These are phyloP conservation scores for Drosophila antonietae DNA, from an alignment of 2,888 invertebrate species.

Conservation along the genomic window DNA sequence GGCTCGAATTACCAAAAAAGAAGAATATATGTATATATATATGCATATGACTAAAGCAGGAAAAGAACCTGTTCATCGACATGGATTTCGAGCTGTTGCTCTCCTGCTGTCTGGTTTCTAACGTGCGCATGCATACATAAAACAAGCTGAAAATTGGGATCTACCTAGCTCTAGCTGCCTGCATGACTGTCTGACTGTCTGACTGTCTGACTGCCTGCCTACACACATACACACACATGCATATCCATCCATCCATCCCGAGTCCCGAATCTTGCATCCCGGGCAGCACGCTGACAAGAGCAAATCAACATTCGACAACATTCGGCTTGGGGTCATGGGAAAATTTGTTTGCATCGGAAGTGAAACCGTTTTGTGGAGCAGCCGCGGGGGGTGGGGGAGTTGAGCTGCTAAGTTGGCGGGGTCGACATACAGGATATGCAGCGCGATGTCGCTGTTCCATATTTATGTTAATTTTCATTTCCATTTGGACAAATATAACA, in stretches of 20 bases:
- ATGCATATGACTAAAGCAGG: constrained; percentile 50
- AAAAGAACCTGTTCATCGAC: constrained; percentile 71
- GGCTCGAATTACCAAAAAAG: constrained; percentile 68
- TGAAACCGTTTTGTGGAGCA: constrained; percentile 63
- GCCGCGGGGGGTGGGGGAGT: neutral
- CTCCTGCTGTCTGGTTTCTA: constrained; percentile 24
- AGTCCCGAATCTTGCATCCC: neutral
- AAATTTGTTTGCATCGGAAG: constrained; percentile 71
- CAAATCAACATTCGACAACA: constrained; percentile 60
- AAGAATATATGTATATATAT: neutral
- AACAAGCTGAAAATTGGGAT: constrained; percentile 49
- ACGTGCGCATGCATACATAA: constrained; percentile 61
- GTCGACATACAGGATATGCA: constrained; percentile 62
- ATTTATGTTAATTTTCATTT: constrained; percentile 74
- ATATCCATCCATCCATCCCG: constrained; percentile 17
- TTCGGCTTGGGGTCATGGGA: constrained; percentile 69
- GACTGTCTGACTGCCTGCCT: constrained; percentile 22
- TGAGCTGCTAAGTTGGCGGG: neutral
- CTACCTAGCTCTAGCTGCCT: constrained; percentile 35
- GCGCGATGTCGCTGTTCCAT: constrained; percentile 37
- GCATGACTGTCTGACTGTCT: constrained; percentile 23
- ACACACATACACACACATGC: constrained; percentile 27
- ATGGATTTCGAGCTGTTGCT: constrained; percentile 31
- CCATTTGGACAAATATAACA: constrained; percentile 60
- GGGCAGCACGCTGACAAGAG: constrained; percentile 60